Evolutionary conservation across 1,140 invertebrate genomes (phyloP).

Genomic region (Drosophila simulans): DNA sequence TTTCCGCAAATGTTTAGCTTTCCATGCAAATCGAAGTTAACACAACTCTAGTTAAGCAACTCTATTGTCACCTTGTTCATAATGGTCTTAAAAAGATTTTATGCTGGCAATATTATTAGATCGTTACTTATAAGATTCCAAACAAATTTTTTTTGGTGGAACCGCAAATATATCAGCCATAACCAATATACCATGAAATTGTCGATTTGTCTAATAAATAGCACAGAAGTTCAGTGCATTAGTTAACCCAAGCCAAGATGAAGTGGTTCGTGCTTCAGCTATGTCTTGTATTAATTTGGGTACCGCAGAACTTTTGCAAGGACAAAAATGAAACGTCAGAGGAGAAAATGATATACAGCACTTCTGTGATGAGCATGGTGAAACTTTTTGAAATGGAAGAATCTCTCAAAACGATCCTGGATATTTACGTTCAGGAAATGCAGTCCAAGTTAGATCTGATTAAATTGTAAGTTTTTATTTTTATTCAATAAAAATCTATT

Average conservation of each 20-base stretch:
- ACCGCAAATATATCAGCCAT: neutral
- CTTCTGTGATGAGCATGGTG: conserved; percentile 29
- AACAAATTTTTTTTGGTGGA: too few relatives aligned
- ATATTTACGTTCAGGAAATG: conserved; percentile 24
- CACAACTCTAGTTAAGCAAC: neutral
- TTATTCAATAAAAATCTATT: too few relatives aligned
- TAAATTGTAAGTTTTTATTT: conserved; percentile 25
- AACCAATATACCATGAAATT: conserved; percentile 15
- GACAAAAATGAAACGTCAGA: neutral
- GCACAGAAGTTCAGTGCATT: neutral
- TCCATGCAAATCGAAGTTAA: conserved; percentile 17
- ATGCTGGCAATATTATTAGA: too few relatives aligned
- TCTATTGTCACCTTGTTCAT: too few relatives aligned
- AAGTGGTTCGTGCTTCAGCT: conserved; percentile 14
- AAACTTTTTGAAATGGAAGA: conserved; percentile 51
- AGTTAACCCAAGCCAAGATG: conserved; percentile 4
- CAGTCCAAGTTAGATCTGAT: conserved; percentile 47
- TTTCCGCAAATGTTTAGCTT: conserved; percentile 44
- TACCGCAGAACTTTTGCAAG: neutral
- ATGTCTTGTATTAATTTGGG: neutral
- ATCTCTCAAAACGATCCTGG: conserved; percentile 11
- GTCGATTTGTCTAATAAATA: neutral
- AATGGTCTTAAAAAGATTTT: too few relatives aligned
- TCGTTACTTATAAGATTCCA: too few relatives aligned
- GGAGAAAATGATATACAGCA: conserved; percentile 23